Percentiles rank a stretch among this genome's conserved stretches.
Evolutionary conservation across 2,797 vertebrate genomes (phyloP).

Genomic region (Hydrolagus colliei): DNA sequence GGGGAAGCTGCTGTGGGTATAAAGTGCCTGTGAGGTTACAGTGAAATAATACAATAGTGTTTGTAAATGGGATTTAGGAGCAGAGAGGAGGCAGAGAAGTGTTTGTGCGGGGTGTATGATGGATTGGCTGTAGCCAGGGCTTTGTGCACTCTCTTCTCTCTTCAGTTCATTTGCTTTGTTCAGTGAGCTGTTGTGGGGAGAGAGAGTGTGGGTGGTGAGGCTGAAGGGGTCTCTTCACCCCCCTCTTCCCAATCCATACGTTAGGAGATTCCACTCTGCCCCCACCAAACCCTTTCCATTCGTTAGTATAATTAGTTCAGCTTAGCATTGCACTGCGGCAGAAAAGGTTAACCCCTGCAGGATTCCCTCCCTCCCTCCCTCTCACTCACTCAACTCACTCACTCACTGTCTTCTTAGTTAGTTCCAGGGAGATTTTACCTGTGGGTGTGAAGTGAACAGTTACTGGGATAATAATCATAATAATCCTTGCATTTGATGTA

Average conservation of each 20-base stretch:
- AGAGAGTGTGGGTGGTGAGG: not conserved
- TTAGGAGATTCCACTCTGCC: not conserved
- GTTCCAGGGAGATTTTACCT: too few relatives aligned
- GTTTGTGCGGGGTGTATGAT: not conserved
- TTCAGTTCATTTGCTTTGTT: conserved; percentile 3
- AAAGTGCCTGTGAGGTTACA: not conserved
- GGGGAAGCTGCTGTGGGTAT: too few relatives aligned
- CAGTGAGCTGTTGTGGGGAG: not conserved
- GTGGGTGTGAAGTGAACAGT: too few relatives aligned
- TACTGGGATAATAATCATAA: too few relatives aligned
- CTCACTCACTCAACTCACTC: too few relatives aligned
- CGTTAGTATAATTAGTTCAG: conserved; percentile 4
- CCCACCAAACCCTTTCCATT: not conserved
- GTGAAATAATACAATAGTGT: too few relatives aligned
- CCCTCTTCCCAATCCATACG: not conserved
- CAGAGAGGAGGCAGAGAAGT: not conserved
- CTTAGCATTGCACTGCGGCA: too few relatives aligned
- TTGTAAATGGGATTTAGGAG: not conserved
- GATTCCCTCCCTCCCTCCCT: too few relatives aligned
- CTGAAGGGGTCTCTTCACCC: not conserved
- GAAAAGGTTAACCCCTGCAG: not conserved
- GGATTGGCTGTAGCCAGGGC: not conserved
- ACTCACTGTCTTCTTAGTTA: too few relatives aligned
- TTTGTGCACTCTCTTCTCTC: not conserved
- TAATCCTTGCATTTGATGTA: too few relatives aligned